Percentiles rank a stretch among this genome's conserved stretches.
Conservation (phyloP, 1,140 invertebrate species). For the Atta colombica region DNA sequence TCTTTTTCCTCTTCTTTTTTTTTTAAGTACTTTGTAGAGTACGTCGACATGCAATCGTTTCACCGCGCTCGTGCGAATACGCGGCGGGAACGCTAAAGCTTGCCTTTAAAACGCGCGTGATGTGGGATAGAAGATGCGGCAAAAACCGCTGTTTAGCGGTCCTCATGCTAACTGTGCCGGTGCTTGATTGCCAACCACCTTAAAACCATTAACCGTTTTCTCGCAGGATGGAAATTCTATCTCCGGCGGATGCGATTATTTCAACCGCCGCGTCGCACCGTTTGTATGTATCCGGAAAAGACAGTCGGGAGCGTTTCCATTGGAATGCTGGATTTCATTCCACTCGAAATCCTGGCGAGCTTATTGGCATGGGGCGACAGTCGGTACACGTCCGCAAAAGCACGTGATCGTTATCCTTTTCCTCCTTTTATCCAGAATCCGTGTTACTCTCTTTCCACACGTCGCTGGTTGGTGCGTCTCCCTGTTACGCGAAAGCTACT, state of each 20-base stretch:
- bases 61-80: background rate
- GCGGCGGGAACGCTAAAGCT: background rate
- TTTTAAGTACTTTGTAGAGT: slow-evolving; percentile 2
- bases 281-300: slow-evolving; percentile 40
- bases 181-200: slow-evolving; percentile 48
- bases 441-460: background rate
- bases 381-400: slow-evolving; percentile 68
- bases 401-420: slow-evolving; percentile 69
- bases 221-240: slow-evolving; percentile 36
- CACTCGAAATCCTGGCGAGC: slow-evolving; percentile 47
- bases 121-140: background rate
- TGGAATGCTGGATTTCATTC: slow-evolving; percentile 63
- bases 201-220: slow-evolving; percentile 64
- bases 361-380: slow-evolving; percentile 70
- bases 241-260: slow-evolving; percentile 11
- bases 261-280: background rate
- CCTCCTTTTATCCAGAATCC: slow-evolving; percentile 13
- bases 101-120: slow-evolving; percentile 20
- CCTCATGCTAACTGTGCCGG: slow-evolving; percentile 12
- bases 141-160: slow-evolving; percentile 47
- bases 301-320: slow-evolving; percentile 20
- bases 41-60: background rate
- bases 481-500: slow-evolving; percentile 52
- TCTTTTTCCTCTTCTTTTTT: background rate
- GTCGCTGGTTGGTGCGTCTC: background rate